A percentile compares a stretch with the other conserved stretches of the same genome.
phyloP scores from a whole-genome alignment of 2,797 vertebrate genomes.

The Sciaenops ocellatus region DNA sequence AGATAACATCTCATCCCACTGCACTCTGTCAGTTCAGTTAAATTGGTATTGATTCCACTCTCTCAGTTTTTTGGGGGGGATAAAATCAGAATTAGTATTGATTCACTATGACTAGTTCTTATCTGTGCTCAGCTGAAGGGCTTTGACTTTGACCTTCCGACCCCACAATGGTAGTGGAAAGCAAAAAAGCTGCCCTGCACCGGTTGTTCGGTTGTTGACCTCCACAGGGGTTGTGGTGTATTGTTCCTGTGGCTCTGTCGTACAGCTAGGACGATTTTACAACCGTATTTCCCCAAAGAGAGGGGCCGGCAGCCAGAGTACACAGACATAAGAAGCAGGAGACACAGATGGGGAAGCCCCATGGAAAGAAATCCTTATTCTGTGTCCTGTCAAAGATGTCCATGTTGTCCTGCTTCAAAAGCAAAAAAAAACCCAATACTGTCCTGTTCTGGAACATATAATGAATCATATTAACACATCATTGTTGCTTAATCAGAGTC shows the following conservation, averaged over 20 bases:
- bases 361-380: not conserved
- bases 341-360: not conserved
- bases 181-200: not conserved
- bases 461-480: conserved; percentile 73
- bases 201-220: conserved; percentile 1
- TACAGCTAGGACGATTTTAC: not conserved
- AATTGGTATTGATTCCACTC: conserved; percentile 47
- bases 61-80: conserved; percentile 1
- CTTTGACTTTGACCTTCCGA: conserved; percentile 50
- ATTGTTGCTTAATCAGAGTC: conserved; percentile 77
- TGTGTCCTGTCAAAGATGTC: not conserved
- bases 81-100: conserved; percentile 49
- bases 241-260: not conserved
- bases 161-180: not conserved
- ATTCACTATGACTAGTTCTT: conserved; percentile 26
- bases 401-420: conserved; percentile 3
- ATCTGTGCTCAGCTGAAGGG: conserved; percentile 27
- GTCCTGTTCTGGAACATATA: conserved; percentile 44
- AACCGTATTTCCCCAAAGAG: not conserved
- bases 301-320: not conserved
- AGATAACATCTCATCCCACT: conserved; percentile 34
- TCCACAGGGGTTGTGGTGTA: not conserved
- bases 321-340: no score
- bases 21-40: conserved; percentile 15
- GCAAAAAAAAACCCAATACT: conserved; percentile 4